A percentile compares a stretch with the other conserved stretches of the same genome.
Evolutionary conservation across 92 coral and sea anemone genomes (phyloP).

Genomic region (Epizoanthus rinbou): DNA sequence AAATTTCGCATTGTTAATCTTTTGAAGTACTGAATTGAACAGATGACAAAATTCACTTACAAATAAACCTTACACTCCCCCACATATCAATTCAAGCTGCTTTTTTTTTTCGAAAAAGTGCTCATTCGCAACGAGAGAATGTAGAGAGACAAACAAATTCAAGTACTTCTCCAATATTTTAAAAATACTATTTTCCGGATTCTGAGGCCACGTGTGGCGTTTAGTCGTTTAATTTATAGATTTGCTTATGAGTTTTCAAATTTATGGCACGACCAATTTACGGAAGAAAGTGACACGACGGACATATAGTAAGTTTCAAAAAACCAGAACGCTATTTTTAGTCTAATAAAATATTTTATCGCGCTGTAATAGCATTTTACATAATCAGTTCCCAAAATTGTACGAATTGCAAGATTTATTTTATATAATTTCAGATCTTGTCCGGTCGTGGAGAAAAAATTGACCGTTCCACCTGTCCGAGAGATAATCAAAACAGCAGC

Average conservation of each 20-base stretch:
- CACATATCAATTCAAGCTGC: background rate
- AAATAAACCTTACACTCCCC: constrained; percentile 26
- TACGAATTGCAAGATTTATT: background rate
- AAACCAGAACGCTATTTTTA: background rate
- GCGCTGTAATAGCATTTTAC: background rate
- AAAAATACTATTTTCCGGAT: too few relatives aligned
- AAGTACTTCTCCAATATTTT: too few relatives aligned
- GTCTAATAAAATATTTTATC: background rate
- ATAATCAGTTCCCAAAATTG: too few relatives aligned
- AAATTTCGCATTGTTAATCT: constrained; percentile 4
- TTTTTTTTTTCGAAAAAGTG: background rate
- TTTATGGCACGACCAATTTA: background rate
- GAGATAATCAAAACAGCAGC: constrained; percentile 13
- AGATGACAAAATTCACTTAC: constrained; percentile 5
- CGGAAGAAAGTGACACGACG: constrained; percentile 12
- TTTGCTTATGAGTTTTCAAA: background rate
- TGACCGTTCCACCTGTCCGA: constrained; percentile 21
- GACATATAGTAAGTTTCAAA: background rate
- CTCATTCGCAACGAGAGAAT: background rate
- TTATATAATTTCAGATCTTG: background rate
- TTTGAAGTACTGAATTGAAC: constrained; percentile 6
- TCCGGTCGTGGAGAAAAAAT: background rate
- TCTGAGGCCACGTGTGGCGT: background rate
- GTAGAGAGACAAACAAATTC: too few relatives aligned
- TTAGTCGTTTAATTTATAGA: background rate